phyloP scores from a whole-genome alignment of 1,140 invertebrate genomes.

The Polypedilum pembai region DNA sequence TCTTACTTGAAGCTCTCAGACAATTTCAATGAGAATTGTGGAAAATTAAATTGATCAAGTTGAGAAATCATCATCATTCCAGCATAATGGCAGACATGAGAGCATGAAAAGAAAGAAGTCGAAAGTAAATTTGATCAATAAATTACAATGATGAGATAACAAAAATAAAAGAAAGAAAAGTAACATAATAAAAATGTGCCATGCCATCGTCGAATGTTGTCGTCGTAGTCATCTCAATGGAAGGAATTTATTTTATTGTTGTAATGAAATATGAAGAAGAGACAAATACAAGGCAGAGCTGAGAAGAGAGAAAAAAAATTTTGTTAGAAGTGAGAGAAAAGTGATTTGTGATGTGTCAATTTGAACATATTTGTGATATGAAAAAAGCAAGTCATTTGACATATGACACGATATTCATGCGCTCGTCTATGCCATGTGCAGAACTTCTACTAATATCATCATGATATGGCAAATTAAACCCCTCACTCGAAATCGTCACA shows the following conservation, averaged over 20 bases:
- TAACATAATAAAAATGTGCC: not conserved
- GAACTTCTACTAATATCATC: not conserved
- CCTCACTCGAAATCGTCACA: not conserved
- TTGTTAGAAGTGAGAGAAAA: not conserved
- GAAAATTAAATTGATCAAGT: too few species aligned
- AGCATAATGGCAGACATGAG: too few species aligned
- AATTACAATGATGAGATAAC: constrained; percentile 13
- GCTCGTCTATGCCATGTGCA: not conserved
- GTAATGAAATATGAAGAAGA: too few species aligned
- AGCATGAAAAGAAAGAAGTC: not conserved
- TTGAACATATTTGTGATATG: constrained; percentile 18
- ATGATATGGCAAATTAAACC: constrained; percentile 13
- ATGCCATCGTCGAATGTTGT: not conserved
- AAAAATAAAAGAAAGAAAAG: not conserved
- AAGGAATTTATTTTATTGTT: too few species aligned
- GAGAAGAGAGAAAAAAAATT: not conserved
- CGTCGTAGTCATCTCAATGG: too few species aligned
- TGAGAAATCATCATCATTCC: too few species aligned
- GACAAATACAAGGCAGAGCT: too few species aligned
- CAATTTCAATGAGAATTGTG: too few species aligned
- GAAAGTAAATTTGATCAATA: constrained; percentile 13
- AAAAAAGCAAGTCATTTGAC: constrained; percentile 4
- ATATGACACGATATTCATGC: constrained; percentile 12
- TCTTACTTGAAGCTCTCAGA: too few species aligned
- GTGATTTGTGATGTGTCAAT: constrained; percentile 17